Evolutionary conservation across 1,140 invertebrate genomes (phyloP), one percentile per base, ranked within the genome.

Genomic region (Sarcophaga peregrina): DNA sequence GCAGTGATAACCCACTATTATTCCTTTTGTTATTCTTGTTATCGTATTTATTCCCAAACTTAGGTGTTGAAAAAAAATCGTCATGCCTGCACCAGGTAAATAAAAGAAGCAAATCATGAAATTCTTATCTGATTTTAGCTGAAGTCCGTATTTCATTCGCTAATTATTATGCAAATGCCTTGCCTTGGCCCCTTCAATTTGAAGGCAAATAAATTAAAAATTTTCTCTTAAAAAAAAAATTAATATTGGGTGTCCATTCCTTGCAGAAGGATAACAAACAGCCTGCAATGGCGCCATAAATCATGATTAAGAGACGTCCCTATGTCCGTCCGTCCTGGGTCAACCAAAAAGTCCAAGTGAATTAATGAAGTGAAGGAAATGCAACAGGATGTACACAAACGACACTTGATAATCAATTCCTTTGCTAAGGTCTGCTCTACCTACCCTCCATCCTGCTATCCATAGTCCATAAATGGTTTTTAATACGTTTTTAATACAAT

Each of bases 251-350:
- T 37, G 25, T 37, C 25, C 25, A 37, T 37, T 37, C 25, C 1
- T 2, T 37, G 25, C 4, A n/a, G n/a, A n/a, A n/a, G n/a, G 25
- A 37, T 37, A 37, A 37, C 11, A 15, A 13, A n/a, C 37, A 17
- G 37, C 73, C 5, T 45, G 73, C 6, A 76, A 76, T 76, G 74
- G 74, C 74, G 46, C 74, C 74, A 76, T 76, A 76, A 76, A 76
- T 76, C 74, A 76, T 76, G 74, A 76, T 76, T 76, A 76, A 17
- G 4, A 37, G 25, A 37, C 25, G 4, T 37, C 25, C 25, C 25
- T 37, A 37, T 37, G 25, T 37, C 25, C 4, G 25, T 37, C 25
- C 25, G 1, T 2, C 25, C 1, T 37, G 15, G 46, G 46, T 76
- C 74, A 76, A 76, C 10, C 47, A 76, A 48, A n/a, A 48, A 76